Conservation (phyloP, 2,797 vertebrate genomes). For the Brachymystax lenok region DNA sequence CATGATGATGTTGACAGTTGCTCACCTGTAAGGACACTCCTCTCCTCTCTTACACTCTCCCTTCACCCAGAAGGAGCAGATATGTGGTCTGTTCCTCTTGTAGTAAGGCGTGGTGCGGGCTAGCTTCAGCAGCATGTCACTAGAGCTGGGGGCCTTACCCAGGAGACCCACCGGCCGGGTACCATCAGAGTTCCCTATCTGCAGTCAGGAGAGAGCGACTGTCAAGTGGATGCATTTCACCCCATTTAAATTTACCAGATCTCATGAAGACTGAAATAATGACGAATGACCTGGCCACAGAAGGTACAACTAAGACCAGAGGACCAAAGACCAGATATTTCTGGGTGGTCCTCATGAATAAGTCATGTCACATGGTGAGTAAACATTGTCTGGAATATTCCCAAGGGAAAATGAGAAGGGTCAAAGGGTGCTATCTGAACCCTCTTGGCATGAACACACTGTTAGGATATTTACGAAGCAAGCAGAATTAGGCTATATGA, state of each 20-base stretch:
- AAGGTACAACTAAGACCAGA: no score
- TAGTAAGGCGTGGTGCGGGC: slow-evolving; percentile 97
- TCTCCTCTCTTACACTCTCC: slow-evolving; percentile 98
- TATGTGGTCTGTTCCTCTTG: slow-evolving; percentile 97
- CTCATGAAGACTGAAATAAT: no score
- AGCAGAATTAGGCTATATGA: background rate
- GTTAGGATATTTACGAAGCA: background rate
- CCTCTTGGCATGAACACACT: background rate
- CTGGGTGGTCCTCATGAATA: no score
- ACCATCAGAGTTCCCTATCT: slow-evolving; percentile 95
- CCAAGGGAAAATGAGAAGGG: no score
- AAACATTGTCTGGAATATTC: no score
- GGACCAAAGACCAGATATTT: no score
- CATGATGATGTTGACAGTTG: background rate
- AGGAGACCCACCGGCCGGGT: slow-evolving; percentile 89
- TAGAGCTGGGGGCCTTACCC: slow-evolving; percentile 92
- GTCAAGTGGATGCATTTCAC: background rate
- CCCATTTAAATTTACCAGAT: no score
- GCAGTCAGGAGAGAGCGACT: slow-evolving; percentile 11
- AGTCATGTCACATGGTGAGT: no score
- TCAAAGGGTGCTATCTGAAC: background rate
- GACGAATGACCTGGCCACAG: no score
- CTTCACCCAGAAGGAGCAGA: slow-evolving; percentile 99
- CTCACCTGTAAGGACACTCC: slow-evolving; percentile 96
- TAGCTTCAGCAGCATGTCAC: slow-evolving; percentile 96